These are phyloP conservation scores for Chrysocyon brachyurus DNA, from an alignment of 2,797 vertebrate species.

Conservation along the genomic window DNA sequence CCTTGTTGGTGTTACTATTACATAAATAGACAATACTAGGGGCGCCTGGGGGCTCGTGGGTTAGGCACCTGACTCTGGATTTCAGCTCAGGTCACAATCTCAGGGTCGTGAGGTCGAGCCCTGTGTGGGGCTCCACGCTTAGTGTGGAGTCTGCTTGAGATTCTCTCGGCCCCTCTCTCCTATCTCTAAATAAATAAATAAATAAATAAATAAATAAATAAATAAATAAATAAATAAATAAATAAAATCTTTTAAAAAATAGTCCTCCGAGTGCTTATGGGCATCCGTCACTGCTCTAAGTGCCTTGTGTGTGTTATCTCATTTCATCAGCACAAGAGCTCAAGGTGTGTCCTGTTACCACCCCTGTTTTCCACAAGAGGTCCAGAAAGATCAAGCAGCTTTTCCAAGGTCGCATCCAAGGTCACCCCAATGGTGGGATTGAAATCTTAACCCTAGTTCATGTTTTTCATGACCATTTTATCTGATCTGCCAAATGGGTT, in stretches of 20 bases:
- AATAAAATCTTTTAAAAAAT: background rate
- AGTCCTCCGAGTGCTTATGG: too few species aligned
- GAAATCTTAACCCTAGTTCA: background rate
- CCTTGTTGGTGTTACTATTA: background rate
- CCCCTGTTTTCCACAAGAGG: background rate
- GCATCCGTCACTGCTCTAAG: background rate
- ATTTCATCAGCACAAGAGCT: background rate
- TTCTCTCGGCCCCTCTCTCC: background rate
- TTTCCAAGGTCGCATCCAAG: background rate
- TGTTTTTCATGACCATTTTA: background rate
- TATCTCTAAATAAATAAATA: background rate
- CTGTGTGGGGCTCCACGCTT: background rate
- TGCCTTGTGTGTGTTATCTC: background rate
- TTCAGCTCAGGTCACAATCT: background rate
- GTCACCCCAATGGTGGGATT: background rate
- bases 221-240: background rate
- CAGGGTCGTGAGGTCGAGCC: background rate
- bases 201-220: background rate
- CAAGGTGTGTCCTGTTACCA: rapidly evolving
- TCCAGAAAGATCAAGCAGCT: background rate
- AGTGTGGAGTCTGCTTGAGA: background rate
- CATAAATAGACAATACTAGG: background rate
- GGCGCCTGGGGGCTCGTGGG: background rate
- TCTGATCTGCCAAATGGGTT: background rate
- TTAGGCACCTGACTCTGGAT: background rate